A percentile compares a stretch with the other conserved stretches of the same genome.
Conservation (phyloP, 2,888 invertebrate genomes). For the Drosophila paranaensis region DNA sequence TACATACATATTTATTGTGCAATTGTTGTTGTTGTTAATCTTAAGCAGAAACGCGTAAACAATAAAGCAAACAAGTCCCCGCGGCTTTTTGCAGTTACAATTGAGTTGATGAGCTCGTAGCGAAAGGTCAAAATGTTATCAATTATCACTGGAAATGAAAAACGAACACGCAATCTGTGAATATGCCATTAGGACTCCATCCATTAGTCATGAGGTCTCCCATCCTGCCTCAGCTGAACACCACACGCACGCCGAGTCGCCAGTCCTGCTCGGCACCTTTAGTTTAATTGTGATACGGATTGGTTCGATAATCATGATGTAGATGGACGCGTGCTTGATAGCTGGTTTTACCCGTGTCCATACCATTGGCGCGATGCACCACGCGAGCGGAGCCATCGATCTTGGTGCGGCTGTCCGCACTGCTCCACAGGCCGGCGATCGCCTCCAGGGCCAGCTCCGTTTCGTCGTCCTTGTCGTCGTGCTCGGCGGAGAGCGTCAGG, state of each 20-base stretch:
- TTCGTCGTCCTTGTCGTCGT: slow-evolving; percentile 82
- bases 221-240: slow-evolving; percentile 55
- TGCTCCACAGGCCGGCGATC: slow-evolving; percentile 83
- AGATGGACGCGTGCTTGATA: slow-evolving; percentile 82
- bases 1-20: slow-evolving; percentile 21
- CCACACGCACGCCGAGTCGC: slow-evolving; percentile 76
- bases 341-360: slow-evolving; percentile 83
- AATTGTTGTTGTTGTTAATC: slow-evolving; percentile 58
- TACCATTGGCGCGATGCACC: slow-evolving; percentile 75
- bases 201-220: slow-evolving; percentile 5
- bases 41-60: slow-evolving; percentile 61
- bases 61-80: slow-evolving; percentile 45
- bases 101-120: slow-evolving; percentile 13
- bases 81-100: slow-evolving; percentile 37
- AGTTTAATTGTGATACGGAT: slow-evolving; percentile 57
- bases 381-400: slow-evolving; percentile 83
- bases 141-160: slow-evolving; percentile 14
- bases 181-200: slow-evolving; percentile 20
- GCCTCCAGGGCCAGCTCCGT: slow-evolving; percentile 83
- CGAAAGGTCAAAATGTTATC: slow-evolving; percentile 60
- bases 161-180: slow-evolving; percentile 44
- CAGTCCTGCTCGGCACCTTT: slow-evolving; percentile 76
- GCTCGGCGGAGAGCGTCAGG: slow-evolving; percentile 83
- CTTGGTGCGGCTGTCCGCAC: slow-evolving; percentile 82
- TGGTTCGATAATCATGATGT: slow-evolving; percentile 82